Evolutionary conservation across 2,888 invertebrate species (phyloP).

Genomic region (Orchestes rusci): DNA sequence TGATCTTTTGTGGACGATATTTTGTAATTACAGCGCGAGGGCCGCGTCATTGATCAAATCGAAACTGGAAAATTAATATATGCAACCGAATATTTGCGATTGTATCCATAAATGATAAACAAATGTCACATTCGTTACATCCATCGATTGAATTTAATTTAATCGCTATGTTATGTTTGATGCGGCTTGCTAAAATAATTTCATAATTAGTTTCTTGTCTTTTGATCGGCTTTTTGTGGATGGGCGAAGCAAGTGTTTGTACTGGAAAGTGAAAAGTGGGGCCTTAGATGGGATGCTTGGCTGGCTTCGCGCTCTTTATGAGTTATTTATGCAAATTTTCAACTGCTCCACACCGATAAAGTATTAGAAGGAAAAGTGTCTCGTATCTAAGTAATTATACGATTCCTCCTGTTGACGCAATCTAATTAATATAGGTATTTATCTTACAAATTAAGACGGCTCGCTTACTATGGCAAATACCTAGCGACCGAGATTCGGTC

Average conservation of each 20-base stretch:
- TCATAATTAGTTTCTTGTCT: too few relatives aligned
- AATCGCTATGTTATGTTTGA: too few relatives aligned
- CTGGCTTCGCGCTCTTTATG: slow-evolving; percentile 30
- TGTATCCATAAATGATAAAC: slow-evolving; percentile 15
- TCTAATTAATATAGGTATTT: slow-evolving; percentile 45
- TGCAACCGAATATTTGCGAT: slow-evolving; percentile 11
- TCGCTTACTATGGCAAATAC: slow-evolving; percentile 43
- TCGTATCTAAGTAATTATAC: slow-evolving; percentile 43
- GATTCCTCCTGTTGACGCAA: slow-evolving; percentile 43
- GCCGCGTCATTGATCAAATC: slow-evolving; percentile 9
- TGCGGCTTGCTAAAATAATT: too few relatives aligned
- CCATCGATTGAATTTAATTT: slow-evolving; percentile 12
- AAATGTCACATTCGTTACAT: slow-evolving; percentile 12
- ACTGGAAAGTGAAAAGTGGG: slow-evolving; percentile 15
- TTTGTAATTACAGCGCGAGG: slow-evolving; percentile 6
- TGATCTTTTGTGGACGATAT: slow-evolving; percentile 8
- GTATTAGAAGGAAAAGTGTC: slow-evolving; percentile 44
- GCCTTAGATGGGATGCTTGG: slow-evolving; percentile 16
- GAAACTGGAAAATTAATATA: slow-evolving; percentile 16
- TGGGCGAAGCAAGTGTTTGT: slow-evolving; percentile 15
- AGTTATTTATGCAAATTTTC: slow-evolving; percentile 42
- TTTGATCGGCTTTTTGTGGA: too few relatives aligned
- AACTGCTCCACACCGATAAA: slow-evolving; percentile 41
- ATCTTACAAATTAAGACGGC: slow-evolving; percentile 45
- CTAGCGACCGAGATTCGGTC: slow-evolving; percentile 39